These are phyloP conservation scores for Brachionus plicatilis DNA, from an alignment of 1,140 invertebrate genomes.

Conservation along the genomic window DNA sequence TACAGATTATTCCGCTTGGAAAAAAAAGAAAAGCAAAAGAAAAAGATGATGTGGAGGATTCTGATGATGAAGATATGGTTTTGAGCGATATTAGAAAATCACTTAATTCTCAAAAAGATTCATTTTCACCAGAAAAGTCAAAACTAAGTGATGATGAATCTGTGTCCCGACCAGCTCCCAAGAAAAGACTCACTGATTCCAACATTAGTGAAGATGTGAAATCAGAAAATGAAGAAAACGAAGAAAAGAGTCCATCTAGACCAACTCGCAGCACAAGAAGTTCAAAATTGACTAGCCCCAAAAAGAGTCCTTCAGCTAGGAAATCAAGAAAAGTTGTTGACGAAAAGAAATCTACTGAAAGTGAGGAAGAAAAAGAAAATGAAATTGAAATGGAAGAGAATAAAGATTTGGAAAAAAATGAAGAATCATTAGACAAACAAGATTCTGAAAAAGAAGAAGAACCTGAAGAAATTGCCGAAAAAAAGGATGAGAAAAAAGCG, in stretches of 20 bases:
- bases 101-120: background rate
- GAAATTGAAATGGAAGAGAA: background rate
- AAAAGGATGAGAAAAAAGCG: background rate
- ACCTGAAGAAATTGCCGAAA: background rate
- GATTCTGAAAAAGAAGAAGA: background rate
- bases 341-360: background rate
- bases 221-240: background rate
- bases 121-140: background rate
- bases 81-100: slow-evolving; percentile 4
- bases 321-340: background rate
- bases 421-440: background rate
- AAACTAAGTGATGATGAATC: background rate
- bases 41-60: background rate
- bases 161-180: background rate
- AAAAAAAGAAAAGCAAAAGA: background rate
- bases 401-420: background rate
- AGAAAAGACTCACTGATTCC: background rate
- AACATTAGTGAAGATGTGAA: background rate
- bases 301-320: background rate
- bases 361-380: background rate
- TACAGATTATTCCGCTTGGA: background rate
- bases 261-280: background rate
- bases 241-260: background rate
- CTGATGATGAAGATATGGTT: slow-evolving; percentile 14
- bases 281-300: background rate